A percentile compares a stretch with the other conserved stretches of the same genome.
phyloP scores from a whole-genome alignment of 2,113 vertebrate species.

The Elachura formosa region DNA sequence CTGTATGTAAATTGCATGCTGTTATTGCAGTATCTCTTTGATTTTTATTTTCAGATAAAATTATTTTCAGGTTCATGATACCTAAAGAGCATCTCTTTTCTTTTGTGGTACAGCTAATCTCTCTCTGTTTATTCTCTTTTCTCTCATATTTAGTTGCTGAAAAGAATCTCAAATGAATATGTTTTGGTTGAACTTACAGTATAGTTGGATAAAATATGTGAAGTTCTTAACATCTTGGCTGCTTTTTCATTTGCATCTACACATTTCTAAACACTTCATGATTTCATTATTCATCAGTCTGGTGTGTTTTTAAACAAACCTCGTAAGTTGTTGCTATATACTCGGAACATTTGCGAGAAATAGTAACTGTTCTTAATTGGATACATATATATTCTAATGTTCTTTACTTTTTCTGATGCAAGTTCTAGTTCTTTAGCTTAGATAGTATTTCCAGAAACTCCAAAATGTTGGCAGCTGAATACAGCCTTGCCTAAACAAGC shows the following conservation, averaged over 20 bases:
- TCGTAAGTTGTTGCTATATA: neutral
- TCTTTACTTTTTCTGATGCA: neutral
- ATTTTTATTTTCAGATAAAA: neutral
- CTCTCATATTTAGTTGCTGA: neutral
- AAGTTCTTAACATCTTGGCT: neutral
- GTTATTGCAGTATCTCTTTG: neutral
- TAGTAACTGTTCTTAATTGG: neutral
- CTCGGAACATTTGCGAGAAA: neutral
- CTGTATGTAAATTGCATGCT: neutral
- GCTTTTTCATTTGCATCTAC: neutral
- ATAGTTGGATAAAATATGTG: neutral
- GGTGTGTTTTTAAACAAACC: neutral
- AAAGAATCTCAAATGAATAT: neutral
- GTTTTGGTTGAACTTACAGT: neutral
- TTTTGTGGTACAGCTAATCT: neutral
- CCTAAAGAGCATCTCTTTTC: neutral
- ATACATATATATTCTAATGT: neutral
- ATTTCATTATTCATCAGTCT: neutral
- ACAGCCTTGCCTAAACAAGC: neutral
- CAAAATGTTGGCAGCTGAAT: neutral
- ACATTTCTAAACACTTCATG: neutral
- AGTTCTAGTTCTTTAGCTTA: neutral
- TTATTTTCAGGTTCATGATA: neutral
- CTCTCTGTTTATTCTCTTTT: neutral
- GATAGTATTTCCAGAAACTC: neutral